Evolutionary conservation across 2,797 vertebrate genomes (phyloP), one percentile per base, ranked within the genome.

Genomic region (Miichthys miiuy): DNA sequence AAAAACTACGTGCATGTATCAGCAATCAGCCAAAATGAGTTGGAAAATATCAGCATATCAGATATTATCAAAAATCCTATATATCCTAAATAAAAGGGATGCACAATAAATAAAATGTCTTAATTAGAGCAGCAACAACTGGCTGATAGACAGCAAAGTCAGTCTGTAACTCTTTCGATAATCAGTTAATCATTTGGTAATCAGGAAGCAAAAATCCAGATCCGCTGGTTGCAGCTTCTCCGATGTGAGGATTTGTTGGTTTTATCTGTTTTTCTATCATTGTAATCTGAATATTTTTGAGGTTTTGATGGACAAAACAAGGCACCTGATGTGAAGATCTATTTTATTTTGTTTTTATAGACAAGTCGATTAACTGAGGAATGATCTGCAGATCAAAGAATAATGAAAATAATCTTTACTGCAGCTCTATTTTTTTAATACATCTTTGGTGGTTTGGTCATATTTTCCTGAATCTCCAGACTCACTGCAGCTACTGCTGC

Each of bases 221-320:
- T 5, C 12, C 1, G 23, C 5, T 18, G 17, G 18, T 13, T 72
- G 8, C 38, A 65, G 51, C 11, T 51, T 52, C 12, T 65, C 7
- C 11, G 51, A 1, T 51, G 5, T 13, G 17, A 38, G 7, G 21
- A 51, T 42, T 65, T 50, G 16, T n/a, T 63, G 48, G 2, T 52
- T 76, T 77, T 6, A 6, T 55, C 9, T 27, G n/a, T 55, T 55
- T 30, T 70, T 38, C n/a, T 64, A 46, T 57, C 3, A 51, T 25
- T 16, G 3, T 48, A 18, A 63, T 27, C 21, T 70, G 8, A 62
- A 42, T 55, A 47, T 63, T 8, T 57, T 58, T 27, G 13, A 6
- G 17, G 64, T 65, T 48, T 21, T 3, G 30, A 51, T 66, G 6
- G 7, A 34, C 30, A 34, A 34, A 34, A 34, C 30, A 34, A 34